A percentile compares a stretch with the other conserved stretches of the same genome.
phyloP scores from a whole-genome alignment of 2,888 invertebrate species.

The Odontothrips loti region DNA sequence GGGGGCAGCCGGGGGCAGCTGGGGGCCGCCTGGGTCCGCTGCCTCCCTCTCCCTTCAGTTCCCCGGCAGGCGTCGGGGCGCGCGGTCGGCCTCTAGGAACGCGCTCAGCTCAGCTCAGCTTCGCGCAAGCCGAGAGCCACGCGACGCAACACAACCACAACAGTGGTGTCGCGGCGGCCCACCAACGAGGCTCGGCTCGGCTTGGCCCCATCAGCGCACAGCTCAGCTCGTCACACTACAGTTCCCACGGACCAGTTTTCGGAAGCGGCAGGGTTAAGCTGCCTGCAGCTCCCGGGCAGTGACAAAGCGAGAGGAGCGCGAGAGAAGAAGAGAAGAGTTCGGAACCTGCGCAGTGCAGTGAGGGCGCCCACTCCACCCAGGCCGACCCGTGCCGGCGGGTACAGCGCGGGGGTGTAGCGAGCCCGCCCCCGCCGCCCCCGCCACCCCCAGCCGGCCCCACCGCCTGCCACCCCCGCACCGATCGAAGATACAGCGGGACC shows the following conservation, averaged over 20 bases:
- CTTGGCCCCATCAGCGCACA: too few relatives aligned
- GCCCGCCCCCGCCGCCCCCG: not conserved
- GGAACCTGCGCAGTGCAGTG: not conserved
- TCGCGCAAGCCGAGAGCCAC: not conserved
- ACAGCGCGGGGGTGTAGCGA: conserved; percentile 6
- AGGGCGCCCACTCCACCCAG: not conserved
- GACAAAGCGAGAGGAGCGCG: not conserved
- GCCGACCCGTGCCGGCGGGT: not conserved
- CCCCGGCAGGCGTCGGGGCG: conserved; percentile 11
- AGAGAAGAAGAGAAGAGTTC: not conserved
- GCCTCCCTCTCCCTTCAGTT: not conserved
- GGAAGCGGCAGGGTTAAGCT: not conserved
- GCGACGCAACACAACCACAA: not conserved
- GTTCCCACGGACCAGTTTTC: not conserved
- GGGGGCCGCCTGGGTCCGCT: not conserved
- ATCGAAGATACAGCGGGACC: not conserved
- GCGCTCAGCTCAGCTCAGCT: not conserved
- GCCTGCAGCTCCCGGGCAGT: not conserved
- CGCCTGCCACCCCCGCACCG: not conserved
- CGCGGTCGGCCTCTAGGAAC: not conserved
- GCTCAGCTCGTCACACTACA: not conserved
- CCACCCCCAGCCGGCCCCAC: too few relatives aligned
- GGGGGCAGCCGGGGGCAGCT: not conserved
- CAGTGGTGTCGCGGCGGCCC: not conserved
- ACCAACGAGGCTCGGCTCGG: not conserved